A percentile compares a stretch with the other conserved stretches of the same genome.
Conservation (phyloP, 2,113 vertebrate genomes). For the Syrmaticus mikado region DNA sequence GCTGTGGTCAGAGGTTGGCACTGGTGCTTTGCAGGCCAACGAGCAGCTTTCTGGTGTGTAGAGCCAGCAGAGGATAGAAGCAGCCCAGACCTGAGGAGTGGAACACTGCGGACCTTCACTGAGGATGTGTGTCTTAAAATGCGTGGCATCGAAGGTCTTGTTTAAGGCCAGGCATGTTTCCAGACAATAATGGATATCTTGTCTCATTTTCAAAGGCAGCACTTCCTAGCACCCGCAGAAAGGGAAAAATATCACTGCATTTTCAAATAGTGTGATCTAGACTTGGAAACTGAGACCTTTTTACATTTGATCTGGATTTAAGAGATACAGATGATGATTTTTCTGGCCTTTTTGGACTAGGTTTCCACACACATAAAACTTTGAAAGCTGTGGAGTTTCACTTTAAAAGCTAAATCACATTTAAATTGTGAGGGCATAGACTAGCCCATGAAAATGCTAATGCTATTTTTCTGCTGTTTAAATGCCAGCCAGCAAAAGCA, state of each 20-base stretch:
- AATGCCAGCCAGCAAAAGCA: background rate
- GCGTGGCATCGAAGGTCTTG: background rate
- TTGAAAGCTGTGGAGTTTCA: background rate
- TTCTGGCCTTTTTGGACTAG: background rate
- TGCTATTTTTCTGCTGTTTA: slow-evolving; percentile 12
- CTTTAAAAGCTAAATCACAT: background rate
- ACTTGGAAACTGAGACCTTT: background rate
- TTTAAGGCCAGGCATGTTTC: background rate
- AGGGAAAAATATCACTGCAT: background rate
- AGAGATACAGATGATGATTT: background rate
- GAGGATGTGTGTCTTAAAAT: background rate
- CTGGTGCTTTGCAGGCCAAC: background rate
- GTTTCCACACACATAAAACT: background rate
- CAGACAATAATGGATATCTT: background rate
- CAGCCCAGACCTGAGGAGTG: background rate
- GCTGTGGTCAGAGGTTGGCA: background rate
- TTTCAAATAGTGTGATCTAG: background rate
- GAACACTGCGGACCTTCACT: background rate
- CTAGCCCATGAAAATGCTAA: background rate
- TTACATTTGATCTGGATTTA: background rate
- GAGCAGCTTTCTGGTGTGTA: background rate
- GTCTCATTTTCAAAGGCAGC: background rate
- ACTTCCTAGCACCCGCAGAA: background rate
- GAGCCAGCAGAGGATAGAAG: background rate
- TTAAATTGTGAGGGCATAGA: background rate